Base-by-base conservation (phyloP, 2,888 invertebrate species). In the Nesidiocoris tenuis region DNA sequence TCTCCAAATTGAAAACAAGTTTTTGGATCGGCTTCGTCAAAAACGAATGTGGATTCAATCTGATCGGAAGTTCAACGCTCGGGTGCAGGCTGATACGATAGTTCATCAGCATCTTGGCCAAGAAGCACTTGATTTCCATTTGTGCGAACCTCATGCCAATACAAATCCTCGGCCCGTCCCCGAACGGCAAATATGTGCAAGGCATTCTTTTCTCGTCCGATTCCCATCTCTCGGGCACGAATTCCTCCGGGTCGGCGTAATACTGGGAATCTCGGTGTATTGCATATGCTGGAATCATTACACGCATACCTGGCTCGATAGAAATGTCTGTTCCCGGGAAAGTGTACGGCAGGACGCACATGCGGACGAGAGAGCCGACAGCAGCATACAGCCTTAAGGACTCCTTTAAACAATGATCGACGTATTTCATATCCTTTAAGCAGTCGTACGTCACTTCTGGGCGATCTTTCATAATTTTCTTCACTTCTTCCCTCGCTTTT, bases 81-180 rank as follows among this genome's bases (percentile, higher is more conserved):
- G 59, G 59, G n/a, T 59, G 59, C 3, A 59, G 59, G 2, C n/a
- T n/a, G 18, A 63, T 23, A 5, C 22, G n/a, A n/a, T 63, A 63
- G 21, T 63, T n/a, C 21, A 21, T 16, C 24, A 63, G n/a, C n/a
- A 63, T 63, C n/a, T 63, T 23, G n/a, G 64, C 18, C 16, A 63
- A 9, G 64, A 21, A 21, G 64, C 21, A 22, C 19, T 63, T 63
- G 5, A 63, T n/a, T 63, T 63, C 64, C n/a, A 63, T n/a, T 5
- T 18, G 21, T 2, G 64, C 64, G 64, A 63, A 63, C 19, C 64
- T 63, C 64, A 63, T 63, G 56, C 66, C 75, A 12, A 75, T 65
- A 54, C 75, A 75, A n/a, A 67, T 68, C 0, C 75, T 21, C 2
- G 75, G 75, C 7, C 75, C 75, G n/a, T 66, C 66, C 19, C 75